phyloP scores from a whole-genome alignment of 2,797 vertebrate genomes.

The Megaceryle alcyon region DNA sequence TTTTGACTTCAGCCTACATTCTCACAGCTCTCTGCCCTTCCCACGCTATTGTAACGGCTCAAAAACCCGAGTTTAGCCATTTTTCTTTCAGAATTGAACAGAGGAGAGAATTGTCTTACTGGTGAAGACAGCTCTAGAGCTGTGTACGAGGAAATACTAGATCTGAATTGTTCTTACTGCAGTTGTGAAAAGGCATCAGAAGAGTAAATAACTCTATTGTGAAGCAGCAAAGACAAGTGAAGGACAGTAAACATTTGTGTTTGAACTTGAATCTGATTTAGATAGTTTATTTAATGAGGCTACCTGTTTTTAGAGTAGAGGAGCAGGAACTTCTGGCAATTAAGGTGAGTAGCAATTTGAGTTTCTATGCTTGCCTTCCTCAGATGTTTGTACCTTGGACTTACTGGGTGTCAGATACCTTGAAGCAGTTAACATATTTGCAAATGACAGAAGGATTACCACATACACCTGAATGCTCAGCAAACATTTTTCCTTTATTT shows the following conservation, averaged over 20 bases:
- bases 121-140: background rate
- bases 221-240: background rate
- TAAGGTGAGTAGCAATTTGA: background rate
- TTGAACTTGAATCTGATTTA: background rate
- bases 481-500: background rate
- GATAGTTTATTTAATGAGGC: background rate
- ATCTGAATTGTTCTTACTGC: conserved; percentile 1
- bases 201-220: background rate
- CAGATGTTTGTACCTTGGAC: background rate
- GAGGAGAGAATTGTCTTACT: background rate
- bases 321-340: background rate
- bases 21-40: background rate
- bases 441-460: background rate
- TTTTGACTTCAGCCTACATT: background rate
- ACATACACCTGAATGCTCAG: background rate
- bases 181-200: conserved; percentile 17
- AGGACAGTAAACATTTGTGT: background rate
- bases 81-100: conserved; percentile 1
- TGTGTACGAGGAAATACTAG: background rate
- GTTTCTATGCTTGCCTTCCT: background rate
- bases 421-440: background rate
- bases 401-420: background rate
- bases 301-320: background rate
- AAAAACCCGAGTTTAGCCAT: background rate
- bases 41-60: background rate